phyloP scores from a whole-genome alignment of 2,888 invertebrate species.

The Dinocampus coccinellae region DNA sequence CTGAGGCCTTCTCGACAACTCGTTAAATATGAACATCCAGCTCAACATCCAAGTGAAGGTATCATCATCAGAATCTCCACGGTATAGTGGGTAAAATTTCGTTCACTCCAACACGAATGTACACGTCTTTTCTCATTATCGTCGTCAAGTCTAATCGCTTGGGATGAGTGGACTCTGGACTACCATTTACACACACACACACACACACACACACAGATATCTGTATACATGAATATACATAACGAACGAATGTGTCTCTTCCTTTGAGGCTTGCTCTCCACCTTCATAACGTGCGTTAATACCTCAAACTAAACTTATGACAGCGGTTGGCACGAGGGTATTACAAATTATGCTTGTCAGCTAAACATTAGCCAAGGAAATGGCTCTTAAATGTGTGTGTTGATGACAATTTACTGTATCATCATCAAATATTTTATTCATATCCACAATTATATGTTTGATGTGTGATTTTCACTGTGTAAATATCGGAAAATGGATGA shows the following conservation, averaged over 20 bases:
- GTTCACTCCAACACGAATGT: conserved; percentile 39
- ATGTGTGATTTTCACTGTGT: no score
- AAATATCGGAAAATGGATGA: no score
- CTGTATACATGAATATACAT: not conserved
- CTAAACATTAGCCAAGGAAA: conserved; percentile 57
- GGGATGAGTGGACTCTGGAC: conserved; percentile 43
- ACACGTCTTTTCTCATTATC: conserved; percentile 66
- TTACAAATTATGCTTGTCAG: conserved; percentile 65
- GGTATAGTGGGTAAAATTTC: conserved; percentile 44
- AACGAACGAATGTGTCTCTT: conserved; percentile 2
- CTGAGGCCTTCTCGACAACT: conserved; percentile 53
- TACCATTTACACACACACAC: no score
- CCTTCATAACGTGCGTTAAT: conserved; percentile 60
- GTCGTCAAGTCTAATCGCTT: conserved; percentile 61
- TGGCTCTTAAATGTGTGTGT: conserved; percentile 21
- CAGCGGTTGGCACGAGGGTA: conserved; percentile 61
- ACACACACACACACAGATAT: no score
- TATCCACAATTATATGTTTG: conserved; percentile 44
- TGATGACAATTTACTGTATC: not conserved
- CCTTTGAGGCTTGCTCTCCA: conserved; percentile 44
- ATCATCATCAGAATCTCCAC: conserved; percentile 24
- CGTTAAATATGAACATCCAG: conserved; percentile 63
- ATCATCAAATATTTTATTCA: not conserved
- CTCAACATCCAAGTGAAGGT: conserved; percentile 27
- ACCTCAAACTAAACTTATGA: conserved; percentile 52